Conservation (phyloP, 2,888 invertebrate genomes). For the Pharmacophagus antenor region DNA sequence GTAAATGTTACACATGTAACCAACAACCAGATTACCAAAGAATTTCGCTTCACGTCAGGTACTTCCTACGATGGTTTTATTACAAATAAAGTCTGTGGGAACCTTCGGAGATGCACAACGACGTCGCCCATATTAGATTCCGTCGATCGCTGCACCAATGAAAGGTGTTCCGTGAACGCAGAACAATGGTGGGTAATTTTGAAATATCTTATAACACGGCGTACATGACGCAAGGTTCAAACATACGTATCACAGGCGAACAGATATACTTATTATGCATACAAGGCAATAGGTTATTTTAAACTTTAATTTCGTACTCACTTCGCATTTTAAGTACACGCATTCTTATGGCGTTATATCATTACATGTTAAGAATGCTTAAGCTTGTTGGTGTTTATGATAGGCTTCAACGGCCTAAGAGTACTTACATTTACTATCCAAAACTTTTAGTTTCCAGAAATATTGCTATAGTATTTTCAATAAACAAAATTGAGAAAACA, state of each 20-base stretch:
- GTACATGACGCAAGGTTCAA: constrained; percentile 70
- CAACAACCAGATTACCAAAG: constrained; percentile 43
- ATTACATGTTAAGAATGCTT: constrained; percentile 15
- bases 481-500: too few species aligned
- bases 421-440: not conserved
- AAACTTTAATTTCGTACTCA: constrained; percentile 49
- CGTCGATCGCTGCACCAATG: constrained; percentile 56
- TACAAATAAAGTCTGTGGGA: constrained; percentile 59
- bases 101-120: constrained; percentile 61
- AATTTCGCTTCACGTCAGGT: constrained; percentile 39
- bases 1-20: constrained; percentile 38
- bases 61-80: constrained; percentile 51
- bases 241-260: constrained; percentile 41
- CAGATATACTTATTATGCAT: constrained; percentile 59
- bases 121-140: constrained; percentile 60
- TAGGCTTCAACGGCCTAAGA: not conserved
- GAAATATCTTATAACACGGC: constrained; percentile 72
- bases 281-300: constrained; percentile 52
- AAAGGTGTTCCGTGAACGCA: constrained; percentile 71
- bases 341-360: constrained; percentile 26
- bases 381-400: constrained; percentile 4
- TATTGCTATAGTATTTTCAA: too few species aligned
- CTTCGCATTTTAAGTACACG: constrained; percentile 30
- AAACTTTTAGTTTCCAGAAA: too few species aligned
- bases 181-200: constrained; percentile 78